Percentiles rank a stretch among this genome's conserved stretches.
Conservation (phyloP, 2,888 invertebrate genomes). For the Drosophila fulvimacula region DNA sequence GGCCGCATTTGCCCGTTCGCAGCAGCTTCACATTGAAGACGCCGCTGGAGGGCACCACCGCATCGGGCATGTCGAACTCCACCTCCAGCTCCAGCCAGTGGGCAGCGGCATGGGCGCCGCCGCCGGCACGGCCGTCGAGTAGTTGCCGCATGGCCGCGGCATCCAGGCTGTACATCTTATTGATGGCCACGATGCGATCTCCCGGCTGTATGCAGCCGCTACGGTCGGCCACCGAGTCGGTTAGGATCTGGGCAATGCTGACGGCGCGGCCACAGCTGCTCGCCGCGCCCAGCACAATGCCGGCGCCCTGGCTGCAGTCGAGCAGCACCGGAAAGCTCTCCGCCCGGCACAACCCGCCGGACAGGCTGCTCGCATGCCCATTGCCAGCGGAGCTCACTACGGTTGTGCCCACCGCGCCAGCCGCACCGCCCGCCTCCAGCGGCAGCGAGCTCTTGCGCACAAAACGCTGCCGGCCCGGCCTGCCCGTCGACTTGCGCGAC, state of each 20-base stretch:
- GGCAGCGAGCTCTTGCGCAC: conserved; percentile 86
- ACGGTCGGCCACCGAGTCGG: conserved; percentile 86
- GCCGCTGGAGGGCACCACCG: conserved; percentile 95
- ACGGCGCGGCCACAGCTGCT: conserved; percentile 83
- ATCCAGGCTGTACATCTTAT: conserved; percentile 90
- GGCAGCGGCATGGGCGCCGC: conserved; percentile 77
- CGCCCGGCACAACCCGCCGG: conserved; percentile 82
- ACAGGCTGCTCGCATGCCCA: conserved; percentile 68
- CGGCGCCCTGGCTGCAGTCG: conserved; percentile 85
- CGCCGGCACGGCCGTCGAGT: conserved; percentile 74
- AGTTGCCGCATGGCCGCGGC: conserved; percentile 86
- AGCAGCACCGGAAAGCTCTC: conserved; percentile 84
- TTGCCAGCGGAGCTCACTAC: conserved; percentile 47
- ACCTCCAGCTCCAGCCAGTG: conserved; percentile 91
- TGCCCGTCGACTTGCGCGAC: conserved; percentile 85
- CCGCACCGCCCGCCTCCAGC: conserved; percentile 70
- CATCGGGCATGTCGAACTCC: conserved; percentile 96
- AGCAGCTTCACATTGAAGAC: conserved; percentile 96
- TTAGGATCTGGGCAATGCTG: conserved; percentile 81
- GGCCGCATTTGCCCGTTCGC: conserved; percentile 89
- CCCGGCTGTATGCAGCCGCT: conserved; percentile 91
- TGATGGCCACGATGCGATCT: conserved; percentile 93
- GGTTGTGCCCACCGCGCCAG: conserved; percentile 15
- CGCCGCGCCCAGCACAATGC: conserved; percentile 80
- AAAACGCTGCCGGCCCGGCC: conserved; percentile 83